Percentiles rank a stretch among this genome's conserved stretches.
Conservation (phyloP, 2,797 vertebrate species). For the Parauchenoglanis punctatus region DNA sequence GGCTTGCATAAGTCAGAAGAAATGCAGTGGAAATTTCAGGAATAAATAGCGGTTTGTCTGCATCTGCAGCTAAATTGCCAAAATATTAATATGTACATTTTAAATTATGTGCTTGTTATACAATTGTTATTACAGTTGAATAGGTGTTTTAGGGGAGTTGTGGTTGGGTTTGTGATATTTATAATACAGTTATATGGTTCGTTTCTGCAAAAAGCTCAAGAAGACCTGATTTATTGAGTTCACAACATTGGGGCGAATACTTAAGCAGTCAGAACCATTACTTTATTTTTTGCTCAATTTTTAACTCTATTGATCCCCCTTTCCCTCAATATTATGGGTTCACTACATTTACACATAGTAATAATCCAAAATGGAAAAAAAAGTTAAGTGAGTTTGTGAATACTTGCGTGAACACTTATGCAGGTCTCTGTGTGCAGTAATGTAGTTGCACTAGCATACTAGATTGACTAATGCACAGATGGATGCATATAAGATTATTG, state of each 20-base stretch:
- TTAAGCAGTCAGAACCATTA: not conserved
- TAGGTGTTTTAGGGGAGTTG: too few species aligned
- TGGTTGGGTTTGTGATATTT: too few species aligned
- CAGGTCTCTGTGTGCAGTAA: not conserved
- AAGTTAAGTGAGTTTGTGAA: not conserved
- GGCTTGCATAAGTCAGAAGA: not conserved
- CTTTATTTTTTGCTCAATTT: not conserved
- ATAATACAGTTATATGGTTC: not conserved
- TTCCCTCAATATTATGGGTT: not conserved
- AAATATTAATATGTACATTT: not conserved
- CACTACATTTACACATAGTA: not conserved
- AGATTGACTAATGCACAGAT: not conserved
- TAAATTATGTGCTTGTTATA: not conserved
- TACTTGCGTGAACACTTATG: not conserved
- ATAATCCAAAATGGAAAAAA: not conserved
- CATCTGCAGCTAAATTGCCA: not conserved
- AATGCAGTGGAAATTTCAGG: too few species aligned
- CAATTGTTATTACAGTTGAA: too few species aligned
- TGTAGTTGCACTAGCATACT: not conserved
- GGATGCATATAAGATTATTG: not conserved
- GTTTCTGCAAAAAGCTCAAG: not conserved
- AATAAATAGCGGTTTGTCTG: too few species aligned
- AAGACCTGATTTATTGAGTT: not conserved
- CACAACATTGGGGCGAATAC: not conserved
- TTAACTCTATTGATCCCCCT: not conserved